Evolutionary conservation across 1,140 invertebrate genomes (phyloP).

Genomic region (Cryptotermes secundus): DNA sequence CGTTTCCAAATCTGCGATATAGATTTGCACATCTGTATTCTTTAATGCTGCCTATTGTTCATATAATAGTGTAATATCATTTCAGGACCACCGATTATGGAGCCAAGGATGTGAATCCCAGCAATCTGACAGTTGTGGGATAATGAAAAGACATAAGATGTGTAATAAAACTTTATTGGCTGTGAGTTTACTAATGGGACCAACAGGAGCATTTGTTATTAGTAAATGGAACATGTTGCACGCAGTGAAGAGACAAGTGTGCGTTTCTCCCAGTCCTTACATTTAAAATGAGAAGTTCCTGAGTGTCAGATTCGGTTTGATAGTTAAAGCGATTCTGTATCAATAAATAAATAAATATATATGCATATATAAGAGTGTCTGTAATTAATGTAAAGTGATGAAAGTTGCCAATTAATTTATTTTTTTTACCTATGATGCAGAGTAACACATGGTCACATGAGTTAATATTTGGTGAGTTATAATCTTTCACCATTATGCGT

Average conservation of each 20-base stretch:
- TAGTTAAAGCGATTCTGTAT: background rate
- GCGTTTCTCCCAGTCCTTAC: background rate
- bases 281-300: background rate
- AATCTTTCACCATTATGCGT: constrained; percentile 2
- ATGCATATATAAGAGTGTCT: background rate
- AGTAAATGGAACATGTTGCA: background rate
- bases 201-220: background rate
- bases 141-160: background rate
- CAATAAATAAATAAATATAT: background rate
- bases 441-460: background rate
- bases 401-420: constrained; percentile 4
- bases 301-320: background rate
- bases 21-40: too few species aligned
- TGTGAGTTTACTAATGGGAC: constrained; percentile 10
- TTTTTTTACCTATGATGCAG: background rate
- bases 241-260: background rate
- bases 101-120: constrained; percentile 22
- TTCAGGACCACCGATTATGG: constrained; percentile 26
- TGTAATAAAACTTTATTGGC: background rate
- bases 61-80: background rate
- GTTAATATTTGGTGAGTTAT: background rate
- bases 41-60: background rate
- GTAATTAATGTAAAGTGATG: background rate
- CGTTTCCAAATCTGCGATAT: too few species aligned
- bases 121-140: constrained; percentile 10